Percentiles rank a stretch among this genome's conserved stretches.
phyloP scores from a whole-genome alignment of 2,113 vertebrate genomes.

The Dinomys branickii region DNA sequence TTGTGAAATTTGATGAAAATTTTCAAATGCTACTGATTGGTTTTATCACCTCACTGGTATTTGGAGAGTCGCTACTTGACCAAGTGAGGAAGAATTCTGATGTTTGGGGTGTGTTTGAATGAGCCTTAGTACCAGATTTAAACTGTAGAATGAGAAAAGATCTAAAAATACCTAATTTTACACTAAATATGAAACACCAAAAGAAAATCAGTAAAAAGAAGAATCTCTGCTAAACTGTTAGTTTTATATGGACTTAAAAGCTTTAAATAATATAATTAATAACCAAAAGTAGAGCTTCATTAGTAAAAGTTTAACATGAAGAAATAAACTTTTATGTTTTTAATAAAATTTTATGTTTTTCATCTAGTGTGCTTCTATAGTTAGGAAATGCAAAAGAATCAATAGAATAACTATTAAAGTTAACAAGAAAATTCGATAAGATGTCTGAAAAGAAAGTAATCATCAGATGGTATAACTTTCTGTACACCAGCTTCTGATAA shows the following conservation, averaged over 20 bases:
- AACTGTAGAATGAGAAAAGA: background rate
- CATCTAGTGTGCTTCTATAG: background rate
- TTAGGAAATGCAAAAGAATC: background rate
- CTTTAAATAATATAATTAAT: background rate
- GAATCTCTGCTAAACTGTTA: background rate
- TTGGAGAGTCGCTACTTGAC: background rate
- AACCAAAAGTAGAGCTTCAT: background rate
- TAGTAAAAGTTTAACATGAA: background rate
- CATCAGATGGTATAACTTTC: background rate
- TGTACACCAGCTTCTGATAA: background rate
- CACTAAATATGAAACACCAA: background rate
- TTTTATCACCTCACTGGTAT: background rate
- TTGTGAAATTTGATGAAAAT: background rate
- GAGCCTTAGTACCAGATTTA: background rate
- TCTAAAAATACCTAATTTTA: background rate
- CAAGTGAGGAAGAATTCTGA: background rate
- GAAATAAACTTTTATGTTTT: background rate
- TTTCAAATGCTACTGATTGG: background rate
- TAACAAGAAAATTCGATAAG: background rate
- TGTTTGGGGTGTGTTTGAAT: background rate
- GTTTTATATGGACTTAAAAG: background rate
- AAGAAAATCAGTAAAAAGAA: background rate
- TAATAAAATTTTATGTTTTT: background rate
- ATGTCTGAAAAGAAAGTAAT: conserved; percentile 23
- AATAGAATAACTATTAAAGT: conserved; percentile 19